Evolutionary conservation across 2,113 vertebrate species (phyloP).

Genomic region (Ictalurus punctatus): DNA sequence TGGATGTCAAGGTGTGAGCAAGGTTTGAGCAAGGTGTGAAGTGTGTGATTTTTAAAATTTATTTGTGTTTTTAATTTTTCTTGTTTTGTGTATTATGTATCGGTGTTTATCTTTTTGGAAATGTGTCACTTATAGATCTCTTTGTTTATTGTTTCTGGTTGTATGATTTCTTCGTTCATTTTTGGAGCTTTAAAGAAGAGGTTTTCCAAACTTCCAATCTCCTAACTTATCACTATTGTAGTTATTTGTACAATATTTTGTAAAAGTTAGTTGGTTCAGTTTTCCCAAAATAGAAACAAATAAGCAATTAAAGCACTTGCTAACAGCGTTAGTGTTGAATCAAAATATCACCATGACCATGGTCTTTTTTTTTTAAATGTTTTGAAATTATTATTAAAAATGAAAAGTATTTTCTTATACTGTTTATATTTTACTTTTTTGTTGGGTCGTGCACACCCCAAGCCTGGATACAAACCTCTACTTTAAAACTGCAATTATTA

Average conservation of each 20-base stretch:
- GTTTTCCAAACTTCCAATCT: background rate
- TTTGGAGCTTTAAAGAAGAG: slow-evolving; percentile 3
- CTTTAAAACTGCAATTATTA: background rate
- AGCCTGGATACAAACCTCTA: slow-evolving; percentile 1
- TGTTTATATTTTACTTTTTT: background rate
- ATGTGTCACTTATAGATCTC: background rate
- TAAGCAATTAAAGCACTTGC: background rate
- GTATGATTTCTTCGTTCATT: background rate
- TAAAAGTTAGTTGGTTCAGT: background rate
- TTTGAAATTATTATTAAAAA: background rate
- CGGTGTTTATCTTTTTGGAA: background rate
- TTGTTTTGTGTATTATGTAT: background rate
- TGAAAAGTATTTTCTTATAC: background rate
- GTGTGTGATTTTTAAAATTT: background rate
- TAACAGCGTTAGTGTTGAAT: background rate
- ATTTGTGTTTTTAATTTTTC: background rate
- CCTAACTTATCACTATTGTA: background rate
- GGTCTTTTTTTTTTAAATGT: background rate
- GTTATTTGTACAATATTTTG: background rate
- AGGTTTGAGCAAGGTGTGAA: slow-evolving; percentile 21
- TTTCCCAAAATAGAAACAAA: background rate
- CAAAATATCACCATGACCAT: background rate
- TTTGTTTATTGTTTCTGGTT: background rate
- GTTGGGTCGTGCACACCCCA: background rate
- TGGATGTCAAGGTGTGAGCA: background rate